phyloP scores from a whole-genome alignment of 1,140 invertebrate genomes.

The Helicoverpa armigera region DNA sequence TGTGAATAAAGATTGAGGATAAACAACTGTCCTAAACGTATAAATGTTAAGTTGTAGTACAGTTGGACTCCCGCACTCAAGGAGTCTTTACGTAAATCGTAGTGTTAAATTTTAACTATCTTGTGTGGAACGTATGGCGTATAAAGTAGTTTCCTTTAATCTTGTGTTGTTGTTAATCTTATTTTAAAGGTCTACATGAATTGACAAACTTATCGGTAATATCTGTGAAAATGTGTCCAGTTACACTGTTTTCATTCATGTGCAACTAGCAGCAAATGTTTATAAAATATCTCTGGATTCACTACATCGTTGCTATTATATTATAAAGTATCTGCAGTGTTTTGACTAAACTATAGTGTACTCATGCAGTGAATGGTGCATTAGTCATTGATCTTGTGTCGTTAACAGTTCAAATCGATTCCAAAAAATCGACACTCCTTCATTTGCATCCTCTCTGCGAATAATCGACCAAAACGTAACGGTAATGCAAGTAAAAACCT shows the following conservation, averaged over 20 bases:
- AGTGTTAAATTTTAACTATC: not conserved
- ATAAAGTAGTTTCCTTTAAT: too few species aligned
- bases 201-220: not conserved
- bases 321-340: not conserved
- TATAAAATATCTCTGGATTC: not conserved
- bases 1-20: conserved; percentile 34
- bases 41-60: conserved; percentile 1
- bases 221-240: not conserved
- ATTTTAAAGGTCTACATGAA: not conserved
- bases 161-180: too few species aligned
- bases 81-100: too few species aligned
- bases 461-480: not conserved
- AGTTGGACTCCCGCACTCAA: not conserved
- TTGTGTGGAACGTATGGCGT: too few species aligned
- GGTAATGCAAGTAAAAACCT: conserved; percentile 12
- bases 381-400: too few species aligned
- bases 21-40: not conserved
- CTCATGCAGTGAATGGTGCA: too few species aligned
- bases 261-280: not conserved
- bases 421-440: not conserved
- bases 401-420: not conserved
- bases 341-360: not conserved
- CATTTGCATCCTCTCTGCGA: not conserved
- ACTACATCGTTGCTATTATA: not conserved
- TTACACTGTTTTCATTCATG: not conserved